Percentiles rank a stretch among this genome's conserved stretches.
Evolutionary conservation across 2,797 vertebrate genomes (phyloP).

Genomic region (Sebastes hopkinsi): DNA sequence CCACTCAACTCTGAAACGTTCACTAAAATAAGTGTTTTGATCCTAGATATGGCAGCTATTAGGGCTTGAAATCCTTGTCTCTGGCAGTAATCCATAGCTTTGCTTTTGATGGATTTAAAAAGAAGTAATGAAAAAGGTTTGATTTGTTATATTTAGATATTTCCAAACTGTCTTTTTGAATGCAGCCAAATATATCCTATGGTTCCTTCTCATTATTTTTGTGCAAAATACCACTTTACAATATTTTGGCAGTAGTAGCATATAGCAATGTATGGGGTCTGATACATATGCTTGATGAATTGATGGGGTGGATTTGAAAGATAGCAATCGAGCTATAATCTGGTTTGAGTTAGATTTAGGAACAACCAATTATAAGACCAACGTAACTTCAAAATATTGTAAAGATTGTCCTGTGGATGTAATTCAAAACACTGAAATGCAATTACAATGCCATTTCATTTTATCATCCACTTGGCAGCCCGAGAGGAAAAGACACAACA

Average conservation of each 20-base stretch:
- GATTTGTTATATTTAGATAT: constrained; percentile 59
- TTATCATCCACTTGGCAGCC: not conserved
- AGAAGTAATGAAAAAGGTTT: constrained; percentile 37
- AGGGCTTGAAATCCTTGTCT: constrained; percentile 56
- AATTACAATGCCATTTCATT: constrained; percentile 51
- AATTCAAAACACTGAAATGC: constrained; percentile 42
- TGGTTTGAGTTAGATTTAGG: constrained; percentile 46
- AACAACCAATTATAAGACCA: constrained; percentile 28
- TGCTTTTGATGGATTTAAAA: constrained; percentile 52
- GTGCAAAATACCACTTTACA: not conserved
- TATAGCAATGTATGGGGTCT: constrained; percentile 35
- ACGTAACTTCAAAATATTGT: constrained; percentile 42
- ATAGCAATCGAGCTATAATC: constrained; percentile 44
- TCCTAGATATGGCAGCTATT: constrained; percentile 64
- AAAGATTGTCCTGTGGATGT: constrained; percentile 36
- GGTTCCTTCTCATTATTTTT: constrained; percentile 35
- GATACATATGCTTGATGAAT: constrained; percentile 35
- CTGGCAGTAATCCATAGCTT: constrained; percentile 54
- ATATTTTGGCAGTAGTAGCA: constrained; percentile 25
- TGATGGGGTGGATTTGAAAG: constrained; percentile 26
- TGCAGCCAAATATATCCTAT: constrained; percentile 11
- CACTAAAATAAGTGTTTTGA: constrained; percentile 69
- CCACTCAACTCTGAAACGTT: constrained; percentile 59
- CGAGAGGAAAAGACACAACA: not conserved
- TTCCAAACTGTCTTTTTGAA: constrained; percentile 23